phyloP scores from a whole-genome alignment of 2,797 vertebrate species.

The Pangasius larnaudii region DNA sequence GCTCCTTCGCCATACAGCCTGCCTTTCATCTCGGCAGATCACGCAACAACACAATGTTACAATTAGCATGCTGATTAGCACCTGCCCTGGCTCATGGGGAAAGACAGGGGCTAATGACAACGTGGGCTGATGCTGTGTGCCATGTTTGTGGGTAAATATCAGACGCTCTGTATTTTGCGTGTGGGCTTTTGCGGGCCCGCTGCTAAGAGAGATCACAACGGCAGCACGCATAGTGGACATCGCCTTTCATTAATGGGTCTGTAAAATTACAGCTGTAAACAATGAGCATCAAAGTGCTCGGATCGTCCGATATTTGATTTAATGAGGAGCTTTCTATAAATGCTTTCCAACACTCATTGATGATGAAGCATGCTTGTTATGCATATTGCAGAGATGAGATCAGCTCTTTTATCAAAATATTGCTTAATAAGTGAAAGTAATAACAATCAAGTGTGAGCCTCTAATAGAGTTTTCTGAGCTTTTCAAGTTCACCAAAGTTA shows the following conservation, averaged over 20 bases:
- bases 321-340: conserved; percentile 52
- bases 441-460: conserved; percentile 11
- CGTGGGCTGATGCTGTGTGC: conserved; percentile 47
- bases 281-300: conserved; percentile 49
- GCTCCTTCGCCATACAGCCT: conserved; percentile 31
- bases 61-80: conserved; percentile 66
- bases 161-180: conserved; percentile 43
- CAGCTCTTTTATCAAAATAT: conserved; percentile 20
- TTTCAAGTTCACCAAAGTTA: conserved; percentile 60
- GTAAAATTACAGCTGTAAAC: conserved; percentile 49
- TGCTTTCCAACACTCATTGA: conserved; percentile 16
- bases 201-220: conserved; percentile 42
- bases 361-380: conserved; percentile 35
- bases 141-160: conserved; percentile 55
- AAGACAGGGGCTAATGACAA: conserved; percentile 56
- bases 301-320: conserved; percentile 49
- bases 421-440: conserved; percentile 9
- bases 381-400: conserved; percentile 34
- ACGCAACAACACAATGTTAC: conserved; percentile 52
- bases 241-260: conserved; percentile 44
- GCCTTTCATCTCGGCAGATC: conserved; percentile 54
- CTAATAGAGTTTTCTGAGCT: conserved; percentile 31
- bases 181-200: conserved; percentile 30
- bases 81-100: conserved; percentile 56
- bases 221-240: conserved; percentile 32